Evolutionary conservation across 2,113 vertebrate genomes (phyloP).

Genomic region (Merops nubicus): DNA sequence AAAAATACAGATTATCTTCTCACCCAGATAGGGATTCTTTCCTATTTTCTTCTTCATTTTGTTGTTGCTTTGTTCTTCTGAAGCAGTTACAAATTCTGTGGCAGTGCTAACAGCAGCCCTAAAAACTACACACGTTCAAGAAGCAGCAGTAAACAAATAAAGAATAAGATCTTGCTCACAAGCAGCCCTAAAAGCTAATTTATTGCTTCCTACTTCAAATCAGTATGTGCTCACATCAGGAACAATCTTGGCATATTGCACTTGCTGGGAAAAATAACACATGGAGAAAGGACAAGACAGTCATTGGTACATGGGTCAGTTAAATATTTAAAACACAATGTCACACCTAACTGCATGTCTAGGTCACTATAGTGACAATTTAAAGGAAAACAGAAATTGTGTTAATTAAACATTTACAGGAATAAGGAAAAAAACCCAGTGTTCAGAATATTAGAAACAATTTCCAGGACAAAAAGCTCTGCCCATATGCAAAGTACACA

Average conservation of each 20-base stretch:
- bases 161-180: neutral
- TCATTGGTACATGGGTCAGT: neutral
- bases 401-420: neutral
- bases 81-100: neutral
- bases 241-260: neutral
- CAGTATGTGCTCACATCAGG: neutral
- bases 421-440: neutral
- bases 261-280: constrained; percentile 5
- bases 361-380: neutral
- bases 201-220: constrained; percentile 2
- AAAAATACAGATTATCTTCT: neutral
- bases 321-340: neutral
- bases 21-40: neutral
- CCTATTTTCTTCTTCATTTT: neutral
- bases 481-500: neutral
- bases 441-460: neutral
- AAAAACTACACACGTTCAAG: neutral
- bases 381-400: neutral
- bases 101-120: neutral
- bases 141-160: neutral
- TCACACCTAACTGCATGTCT: neutral
- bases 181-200: neutral
- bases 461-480: neutral
- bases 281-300: neutral
- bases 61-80: neutral